Conservation (phyloP, 2,888 invertebrate genomes). For the Dryococelus australis region DNA sequence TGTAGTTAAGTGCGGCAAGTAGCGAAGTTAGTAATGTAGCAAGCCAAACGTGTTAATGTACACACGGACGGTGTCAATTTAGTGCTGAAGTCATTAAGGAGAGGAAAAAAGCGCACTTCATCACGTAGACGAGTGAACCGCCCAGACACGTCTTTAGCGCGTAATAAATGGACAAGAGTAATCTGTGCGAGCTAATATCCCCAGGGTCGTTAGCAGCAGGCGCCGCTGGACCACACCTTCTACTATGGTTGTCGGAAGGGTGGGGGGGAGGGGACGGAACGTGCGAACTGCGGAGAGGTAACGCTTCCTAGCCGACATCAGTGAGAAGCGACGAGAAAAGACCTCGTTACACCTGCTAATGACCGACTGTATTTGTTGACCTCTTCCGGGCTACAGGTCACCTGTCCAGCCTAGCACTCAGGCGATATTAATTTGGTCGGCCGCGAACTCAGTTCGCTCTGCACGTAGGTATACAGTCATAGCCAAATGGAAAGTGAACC, state of each 20-base stretch:
- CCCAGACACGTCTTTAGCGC: background rate
- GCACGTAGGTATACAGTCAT: background rate
- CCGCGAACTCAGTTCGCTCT: background rate
- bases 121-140: background rate
- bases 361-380: background rate
- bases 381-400: background rate
- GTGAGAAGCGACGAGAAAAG: too few relatives aligned
- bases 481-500: background rate
- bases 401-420: background rate
- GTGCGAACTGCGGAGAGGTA: too few relatives aligned
- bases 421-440: background rate
- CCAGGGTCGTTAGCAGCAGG: background rate
- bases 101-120: background rate
- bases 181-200: background rate
- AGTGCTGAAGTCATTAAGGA: background rate
- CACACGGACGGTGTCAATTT: background rate
- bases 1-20: too few relatives aligned
- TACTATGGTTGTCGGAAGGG: too few relatives aligned
- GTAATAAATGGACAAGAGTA: background rate
- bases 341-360: slow-evolving; percentile 10
- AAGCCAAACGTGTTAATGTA: background rate
- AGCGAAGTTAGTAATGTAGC: too few relatives aligned
- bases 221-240: background rate
- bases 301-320: too few relatives aligned
- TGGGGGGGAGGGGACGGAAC: too few relatives aligned